Evolutionary conservation across 2,888 invertebrate species (phyloP).

Genomic region (Cosmorhoe ocellata): DNA sequence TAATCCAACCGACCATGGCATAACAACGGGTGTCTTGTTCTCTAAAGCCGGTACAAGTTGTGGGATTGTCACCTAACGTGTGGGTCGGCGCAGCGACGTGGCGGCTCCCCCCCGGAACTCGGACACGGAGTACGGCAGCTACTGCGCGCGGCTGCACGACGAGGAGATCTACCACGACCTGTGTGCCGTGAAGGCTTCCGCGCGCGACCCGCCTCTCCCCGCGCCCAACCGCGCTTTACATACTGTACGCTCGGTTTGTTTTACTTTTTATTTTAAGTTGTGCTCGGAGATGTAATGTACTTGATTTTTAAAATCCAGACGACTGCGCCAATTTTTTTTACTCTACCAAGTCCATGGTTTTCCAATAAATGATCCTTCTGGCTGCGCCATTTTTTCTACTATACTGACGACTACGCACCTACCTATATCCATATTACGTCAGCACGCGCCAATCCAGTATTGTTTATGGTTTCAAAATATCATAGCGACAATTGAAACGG

Average conservation of each 20-base stretch:
- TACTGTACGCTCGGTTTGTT: slow-evolving; percentile 72
- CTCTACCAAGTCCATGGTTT: no score
- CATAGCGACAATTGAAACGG: no score
- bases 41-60: slow-evolving; percentile 17
- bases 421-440: no score
- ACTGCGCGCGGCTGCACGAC: slow-evolving; percentile 88
- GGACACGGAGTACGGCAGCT: slow-evolving; percentile 85
- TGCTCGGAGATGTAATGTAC: slow-evolving; percentile 36
- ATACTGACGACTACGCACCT: no score
- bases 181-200: slow-evolving; percentile 86
- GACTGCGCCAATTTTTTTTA: slow-evolving; percentile 2
- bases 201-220: slow-evolving; percentile 78
- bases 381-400: slow-evolving; percentile 7
- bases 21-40: not conserved
- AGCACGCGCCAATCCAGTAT: no score
- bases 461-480: no score
- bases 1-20: no score
- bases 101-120: slow-evolving; percentile 56
- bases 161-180: slow-evolving; percentile 98
- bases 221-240: slow-evolving; percentile 68
- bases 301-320: not conserved
- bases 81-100: slow-evolving; percentile 57
- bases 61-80: slow-evolving; percentile 27
- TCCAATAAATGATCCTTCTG: no score
- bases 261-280: slow-evolving; percentile 40